Base-by-base conservation (phyloP, 2,797 vertebrate genomes). In the Brotula barbata region DNA sequence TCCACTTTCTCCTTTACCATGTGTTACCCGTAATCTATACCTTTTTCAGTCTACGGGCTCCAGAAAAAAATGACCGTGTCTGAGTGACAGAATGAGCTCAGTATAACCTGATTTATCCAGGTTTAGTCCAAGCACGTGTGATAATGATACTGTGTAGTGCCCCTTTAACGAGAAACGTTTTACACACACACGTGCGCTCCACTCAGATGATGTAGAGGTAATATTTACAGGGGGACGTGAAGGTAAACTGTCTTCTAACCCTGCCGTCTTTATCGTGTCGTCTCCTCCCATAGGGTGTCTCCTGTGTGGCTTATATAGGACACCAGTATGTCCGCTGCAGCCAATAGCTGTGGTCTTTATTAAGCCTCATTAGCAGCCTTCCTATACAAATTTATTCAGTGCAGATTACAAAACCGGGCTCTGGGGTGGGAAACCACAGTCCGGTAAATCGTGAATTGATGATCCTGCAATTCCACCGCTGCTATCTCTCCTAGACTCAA, bases 361-460 rank as follows among this genome's bases (percentile, higher is more conserved):
- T 83, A 76, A 68, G 52, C 73, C 85, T 90, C 86, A 89, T 90
- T 91, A 91, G 82, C 67, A 58, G 61, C 68, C 80, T 74, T 83
- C 84, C 83, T 86, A 80, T 80, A 87, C 85, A 85, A 84, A 85
- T 83, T 56, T 87, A 83, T 85, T 83, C 81, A 62, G 68, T 71
- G 62, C 83, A 78, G 74, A 88, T 84, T 81, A 87, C 83, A 80
- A 81, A 84, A 86, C 67, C 67, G 78, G 78, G 86, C 85, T 87
- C 75, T 72, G 60, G 85, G 85, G 74, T 73, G 73, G 75, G 81
- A 78, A 86, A 83, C 72, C 71, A 73, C 77, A 67, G 78, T 75
- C 76, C 68, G 31, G 77, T 77, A 82, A 88, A 84, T 85, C 83
- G 78, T 83, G 87, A 89, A 89, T 83, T 88, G 88, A 89, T 81